Conservation (phyloP, 2,113 vertebrate genomes). For the Pteruthius melanotis region DNA sequence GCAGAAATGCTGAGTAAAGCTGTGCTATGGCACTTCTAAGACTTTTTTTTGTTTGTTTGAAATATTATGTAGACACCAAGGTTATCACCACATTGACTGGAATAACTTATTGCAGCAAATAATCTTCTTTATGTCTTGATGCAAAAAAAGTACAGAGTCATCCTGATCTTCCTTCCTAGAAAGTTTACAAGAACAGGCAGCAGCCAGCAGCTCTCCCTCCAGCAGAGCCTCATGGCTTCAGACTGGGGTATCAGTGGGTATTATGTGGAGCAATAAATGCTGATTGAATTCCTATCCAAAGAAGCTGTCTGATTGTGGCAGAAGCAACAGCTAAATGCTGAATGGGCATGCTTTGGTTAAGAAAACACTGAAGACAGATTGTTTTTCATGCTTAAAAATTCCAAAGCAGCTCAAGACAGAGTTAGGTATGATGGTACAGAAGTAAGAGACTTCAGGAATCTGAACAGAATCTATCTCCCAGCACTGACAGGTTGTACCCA, state of each 20-base stretch:
- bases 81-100: not conserved
- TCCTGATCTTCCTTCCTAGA: not conserved
- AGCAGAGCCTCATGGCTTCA: not conserved
- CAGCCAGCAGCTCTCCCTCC: not conserved
- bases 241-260: fast-evolving
- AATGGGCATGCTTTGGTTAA: not conserved
- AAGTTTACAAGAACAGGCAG: not conserved
- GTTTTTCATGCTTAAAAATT: not conserved
- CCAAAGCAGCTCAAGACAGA: not conserved
- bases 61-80: not conserved
- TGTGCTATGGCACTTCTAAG: not conserved
- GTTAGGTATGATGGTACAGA: not conserved
- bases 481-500: not conserved
- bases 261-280: not conserved
- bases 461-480: not conserved
- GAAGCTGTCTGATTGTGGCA: not conserved
- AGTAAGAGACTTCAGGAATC: not conserved
- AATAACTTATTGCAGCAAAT: not conserved
- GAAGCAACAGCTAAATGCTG: not conserved
- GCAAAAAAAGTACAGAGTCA: not conserved
- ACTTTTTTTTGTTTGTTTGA: not conserved
- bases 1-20: not conserved
- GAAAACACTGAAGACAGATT: not conserved
- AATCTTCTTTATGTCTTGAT: not conserved
- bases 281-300: not conserved